These are phyloP conservation scores for Cerastoderma edule DNA, from an alignment of 2,888 invertebrate genomes.

Conservation along the genomic window DNA sequence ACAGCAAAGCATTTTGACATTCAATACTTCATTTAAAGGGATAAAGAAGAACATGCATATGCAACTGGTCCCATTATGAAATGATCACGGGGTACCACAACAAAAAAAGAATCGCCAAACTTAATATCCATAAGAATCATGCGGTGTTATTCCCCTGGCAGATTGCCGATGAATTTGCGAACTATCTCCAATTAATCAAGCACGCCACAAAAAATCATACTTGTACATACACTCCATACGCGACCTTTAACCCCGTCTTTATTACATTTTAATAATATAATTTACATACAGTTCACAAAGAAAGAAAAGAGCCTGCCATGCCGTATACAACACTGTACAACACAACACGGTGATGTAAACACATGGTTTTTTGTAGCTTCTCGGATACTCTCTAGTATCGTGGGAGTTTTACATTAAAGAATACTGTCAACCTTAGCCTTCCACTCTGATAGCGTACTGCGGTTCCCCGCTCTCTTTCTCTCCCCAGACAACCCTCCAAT, in stretches of 20 bases:
- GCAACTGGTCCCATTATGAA: too few relatives aligned
- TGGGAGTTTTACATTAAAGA: not conserved
- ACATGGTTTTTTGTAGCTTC: not conserved
- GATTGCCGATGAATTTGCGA: conserved; percentile 4
- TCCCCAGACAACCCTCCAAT: too few relatives aligned
- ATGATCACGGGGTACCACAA: too few relatives aligned
- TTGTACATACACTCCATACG: not conserved
- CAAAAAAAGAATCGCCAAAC: not conserved
- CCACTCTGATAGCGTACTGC: conserved; percentile 1
- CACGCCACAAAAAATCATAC: not conserved
- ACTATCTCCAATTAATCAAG: conserved; percentile 6
- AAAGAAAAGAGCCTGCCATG: not conserved
- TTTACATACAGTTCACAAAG: conserved; percentile 14
- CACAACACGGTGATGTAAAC: not conserved
- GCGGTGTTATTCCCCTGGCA: not conserved
- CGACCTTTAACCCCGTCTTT: not conserved
- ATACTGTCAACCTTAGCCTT: not conserved
- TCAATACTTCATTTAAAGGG: too few relatives aligned
- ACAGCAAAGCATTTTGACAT: too few relatives aligned
- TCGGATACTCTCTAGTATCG: not conserved
- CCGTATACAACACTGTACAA: not conserved
- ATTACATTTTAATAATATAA: conserved; percentile 11
- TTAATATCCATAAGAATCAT: conserved; percentile 1
- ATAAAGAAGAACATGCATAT: too few relatives aligned
- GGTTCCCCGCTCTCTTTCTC: too few relatives aligned